Evolutionary conservation across 2,113 vertebrate genomes (phyloP), one percentile per base, ranked within the genome.

Genomic region (Anguilla rostrata): DNA sequence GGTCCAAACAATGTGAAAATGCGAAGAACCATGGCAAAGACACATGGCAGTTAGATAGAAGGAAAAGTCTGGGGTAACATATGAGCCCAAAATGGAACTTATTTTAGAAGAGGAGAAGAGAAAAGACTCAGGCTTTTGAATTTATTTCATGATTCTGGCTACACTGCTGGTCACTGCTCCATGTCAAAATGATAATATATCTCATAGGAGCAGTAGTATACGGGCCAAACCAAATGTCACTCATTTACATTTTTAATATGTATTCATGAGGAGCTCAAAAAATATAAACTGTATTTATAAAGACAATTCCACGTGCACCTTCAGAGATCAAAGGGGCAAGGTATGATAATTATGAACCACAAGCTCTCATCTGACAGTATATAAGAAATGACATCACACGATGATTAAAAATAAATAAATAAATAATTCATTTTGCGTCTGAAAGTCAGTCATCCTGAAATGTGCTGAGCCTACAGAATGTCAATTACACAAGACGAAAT

Each of bases 201-300:
- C 66, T 22, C 18, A 66, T 66, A 6, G 60, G 3, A 20, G 60
- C 22, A 26, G 60, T 66, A 66, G 60, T 20, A 20, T 66, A 26
- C 60, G 0, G 3, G 4, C 60, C 20, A 66, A 66, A 66, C 60
- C 18, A 66, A 66, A 66, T 66, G 60, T 3, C 3, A 20, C 60
- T 22, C 22, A 22, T 26, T 66, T 66, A 22, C 5, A 66, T 66
- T 29, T 46, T 39, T 84, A 57, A 66, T 66, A 85, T 56, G 34
- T 79, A 79, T 80, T 85, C 39, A 56, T 79, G 49, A 39, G 22
- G 22, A 82, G 41, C 46, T 34, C 43, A 79, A 79, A 63, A 26
- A 14, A 71, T 46, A 26, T 29, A 60, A 78, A 49, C 41, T 40
- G 66, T 85, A 78, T 85, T 85, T 78, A 85, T 85, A 85, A 85